These are phyloP conservation scores for Oxyteleia sp. DNA, from an alignment of 2,888 invertebrate species.

Conservation along the genomic window DNA sequence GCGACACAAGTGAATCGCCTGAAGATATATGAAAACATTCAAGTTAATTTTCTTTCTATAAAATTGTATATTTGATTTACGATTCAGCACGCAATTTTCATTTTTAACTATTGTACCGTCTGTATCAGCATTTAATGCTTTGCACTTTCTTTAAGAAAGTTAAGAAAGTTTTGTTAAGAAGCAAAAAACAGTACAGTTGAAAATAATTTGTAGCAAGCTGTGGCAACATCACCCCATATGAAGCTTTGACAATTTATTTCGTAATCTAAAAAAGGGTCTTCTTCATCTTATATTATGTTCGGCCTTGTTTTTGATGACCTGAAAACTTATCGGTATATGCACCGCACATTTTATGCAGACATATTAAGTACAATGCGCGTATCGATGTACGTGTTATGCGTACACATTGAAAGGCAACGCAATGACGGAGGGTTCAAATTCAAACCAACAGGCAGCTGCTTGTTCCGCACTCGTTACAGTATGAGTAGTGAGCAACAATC, in stretches of 20 bases:
- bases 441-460: slow-evolving; percentile 66
- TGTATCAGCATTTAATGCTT: too few species aligned
- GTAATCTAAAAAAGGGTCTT: slow-evolving; percentile 37
- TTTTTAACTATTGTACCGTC: too few species aligned
- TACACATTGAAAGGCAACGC: slow-evolving; percentile 48
- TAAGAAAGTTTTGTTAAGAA: too few species aligned
- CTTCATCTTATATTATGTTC: slow-evolving; percentile 30
- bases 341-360: slow-evolving; percentile 47
- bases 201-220: slow-evolving; percentile 38
- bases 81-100: too few species aligned
- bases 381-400: slow-evolving; percentile 38
- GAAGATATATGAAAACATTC: too few species aligned
- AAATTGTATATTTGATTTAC: too few species aligned
- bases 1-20: too few species aligned
- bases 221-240: slow-evolving; percentile 14
- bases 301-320: slow-evolving; percentile 57
- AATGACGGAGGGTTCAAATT: slow-evolving; percentile 65
- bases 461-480: slow-evolving; percentile 67
- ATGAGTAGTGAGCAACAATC: slow-evolving; percentile 56
- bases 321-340: slow-evolving; percentile 50
- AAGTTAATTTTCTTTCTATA: too few species aligned
- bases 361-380: slow-evolving; percentile 42
- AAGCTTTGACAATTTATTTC: slow-evolving; percentile 30
- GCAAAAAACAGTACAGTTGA: too few species aligned
- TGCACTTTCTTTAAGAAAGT: too few species aligned